Base-by-base conservation (phyloP, 2,113 vertebrate genomes). In the Platysteira castanea region DNA sequence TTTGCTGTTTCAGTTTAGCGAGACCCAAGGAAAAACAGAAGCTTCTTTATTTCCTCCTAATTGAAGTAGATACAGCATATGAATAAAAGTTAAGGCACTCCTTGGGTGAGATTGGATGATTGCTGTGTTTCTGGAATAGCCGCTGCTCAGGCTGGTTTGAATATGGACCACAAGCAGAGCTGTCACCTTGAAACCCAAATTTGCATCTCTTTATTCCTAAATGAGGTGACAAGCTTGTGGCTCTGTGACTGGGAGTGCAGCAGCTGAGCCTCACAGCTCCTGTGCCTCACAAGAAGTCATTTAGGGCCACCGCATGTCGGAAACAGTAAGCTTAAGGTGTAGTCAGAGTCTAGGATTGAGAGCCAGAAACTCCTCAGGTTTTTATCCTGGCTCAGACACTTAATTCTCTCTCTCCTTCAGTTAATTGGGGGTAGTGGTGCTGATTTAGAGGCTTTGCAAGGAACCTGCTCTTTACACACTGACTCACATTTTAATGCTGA, bases 381-480 rank as follows among this genome's bases (percentile, higher is more conserved):
- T 96, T 93, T 84, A 71, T 90, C 88, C 83, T 94, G 75, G 54
- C 56, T 96, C 59, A 84, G 79, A 44, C 71, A 44, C 57, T 89
- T 87, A 77, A 80, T 78, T 90, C n/a, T 87, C 13, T 65, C 71
- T 82, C 39, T 91, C 27, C 39, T 73, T 88, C 50, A 60, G 7
- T 88, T 90, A 84, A 71, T 3, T 93, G 44, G 26, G 17, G 2
- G 27, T 30, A 52, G 60, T 64, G 22, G 44, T 86, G 56, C 71
- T 90, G 68, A 56, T 88, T 63, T 54, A 86, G 52, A 73, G 0
- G 2, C 39, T 77, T 95, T 85, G 50, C 27, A 41, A 50, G 56
- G 37, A 87, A 19, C 19, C 39, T 88, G 63, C 50, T 82, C 84
- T 61, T 88, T 70, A 30, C 26, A 41, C 22, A 27, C 33, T 53